phyloP scores from a whole-genome alignment of 2,797 vertebrate species.

The Steatocranus sp. region DNA sequence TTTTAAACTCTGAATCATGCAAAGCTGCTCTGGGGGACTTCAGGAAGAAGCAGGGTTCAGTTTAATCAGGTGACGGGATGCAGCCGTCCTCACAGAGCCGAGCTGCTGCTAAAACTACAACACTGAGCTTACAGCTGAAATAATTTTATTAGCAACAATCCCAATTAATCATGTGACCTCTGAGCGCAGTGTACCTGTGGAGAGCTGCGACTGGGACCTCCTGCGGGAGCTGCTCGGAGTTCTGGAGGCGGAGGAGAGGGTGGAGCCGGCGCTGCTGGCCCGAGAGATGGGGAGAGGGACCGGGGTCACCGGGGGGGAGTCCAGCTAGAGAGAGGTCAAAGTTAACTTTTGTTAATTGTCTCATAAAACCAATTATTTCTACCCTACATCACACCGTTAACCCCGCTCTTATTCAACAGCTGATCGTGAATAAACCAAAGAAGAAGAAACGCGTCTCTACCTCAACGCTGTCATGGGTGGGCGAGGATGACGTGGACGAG shows the following conservation, averaged over 20 bases:
- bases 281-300: slow-evolving; percentile 73
- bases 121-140: neutral
- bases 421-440: neutral
- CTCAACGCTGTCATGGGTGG: slow-evolving; percentile 86
- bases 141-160: fast-evolving
- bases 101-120: neutral
- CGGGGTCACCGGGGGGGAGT: slow-evolving; percentile 77
- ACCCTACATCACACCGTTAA: neutral
- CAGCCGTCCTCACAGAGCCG: neutral
- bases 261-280: slow-evolving; percentile 76
- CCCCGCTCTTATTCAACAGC: neutral
- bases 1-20: neutral
- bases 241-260: slow-evolving; percentile 68
- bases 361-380: neutral
- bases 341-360: neutral
- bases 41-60: neutral
- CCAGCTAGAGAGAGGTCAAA: slow-evolving; percentile 57
- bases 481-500: slow-evolving; percentile 85
- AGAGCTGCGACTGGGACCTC: slow-evolving; percentile 75
- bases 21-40: neutral
- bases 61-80: neutral
- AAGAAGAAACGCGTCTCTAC: slow-evolving; percentile 44
- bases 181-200: slow-evolving; percentile 56
- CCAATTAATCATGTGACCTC: neutral
- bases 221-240: slow-evolving; percentile 63